Evolutionary conservation across 2,888 invertebrate species (phyloP).

Genomic region (Drosophila quinaria): DNA sequence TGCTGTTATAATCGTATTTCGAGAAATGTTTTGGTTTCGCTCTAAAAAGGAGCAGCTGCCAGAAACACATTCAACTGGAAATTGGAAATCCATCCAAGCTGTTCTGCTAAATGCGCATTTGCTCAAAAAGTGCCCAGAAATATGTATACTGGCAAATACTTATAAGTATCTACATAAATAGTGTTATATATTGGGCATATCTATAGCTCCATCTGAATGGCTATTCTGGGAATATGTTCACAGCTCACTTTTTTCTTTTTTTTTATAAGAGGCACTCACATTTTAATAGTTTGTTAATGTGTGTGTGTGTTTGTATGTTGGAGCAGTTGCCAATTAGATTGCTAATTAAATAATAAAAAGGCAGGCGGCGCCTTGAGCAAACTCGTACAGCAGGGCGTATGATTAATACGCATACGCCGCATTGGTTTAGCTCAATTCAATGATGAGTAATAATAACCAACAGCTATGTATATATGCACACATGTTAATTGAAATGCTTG

Average conservation of each 20-base stretch:
- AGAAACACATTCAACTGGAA: constrained; percentile 55
- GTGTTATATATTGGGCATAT: constrained; percentile 45
- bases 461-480: constrained; percentile 20
- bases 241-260: constrained; percentile 39
- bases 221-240: constrained; percentile 56
- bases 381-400: constrained; percentile 44
- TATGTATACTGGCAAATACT: not conserved
- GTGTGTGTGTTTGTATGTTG: constrained; percentile 25
- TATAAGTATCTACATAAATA: constrained; percentile 1
- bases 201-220: constrained; percentile 60
- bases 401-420: constrained; percentile 69
- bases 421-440: constrained; percentile 53
- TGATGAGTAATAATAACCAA: constrained; percentile 76
- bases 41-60: constrained; percentile 45
- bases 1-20: constrained; percentile 60
- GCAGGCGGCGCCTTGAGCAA: constrained; percentile 51
- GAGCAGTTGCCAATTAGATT: constrained; percentile 75
- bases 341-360: constrained; percentile 82
- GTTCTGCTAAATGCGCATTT: constrained; percentile 27
- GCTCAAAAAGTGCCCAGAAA: constrained; percentile 26
- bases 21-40: constrained; percentile 48
- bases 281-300: not conserved
- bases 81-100: constrained; percentile 23
- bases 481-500: constrained; percentile 56
- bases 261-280: constrained; percentile 8